Evolutionary conservation across 2,113 vertebrate species (phyloP).

Genomic region (Elachura formosa): DNA sequence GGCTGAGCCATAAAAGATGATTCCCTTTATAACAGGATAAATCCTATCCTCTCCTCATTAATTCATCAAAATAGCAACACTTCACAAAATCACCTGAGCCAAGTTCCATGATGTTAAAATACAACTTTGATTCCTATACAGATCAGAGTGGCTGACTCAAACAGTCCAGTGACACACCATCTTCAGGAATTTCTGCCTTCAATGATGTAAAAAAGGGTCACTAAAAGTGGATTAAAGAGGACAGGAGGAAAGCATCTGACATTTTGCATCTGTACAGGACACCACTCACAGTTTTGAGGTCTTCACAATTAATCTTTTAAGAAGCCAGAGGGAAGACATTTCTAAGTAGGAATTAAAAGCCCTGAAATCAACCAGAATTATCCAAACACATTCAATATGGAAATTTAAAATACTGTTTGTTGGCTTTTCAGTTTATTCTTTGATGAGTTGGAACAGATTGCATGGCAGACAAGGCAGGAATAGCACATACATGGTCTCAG

Average conservation of each 20-base stretch:
- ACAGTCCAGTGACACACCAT: not conserved
- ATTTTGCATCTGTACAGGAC: not conserved
- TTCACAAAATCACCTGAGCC: not conserved
- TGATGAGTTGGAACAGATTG: not conserved
- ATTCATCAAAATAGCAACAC: not conserved
- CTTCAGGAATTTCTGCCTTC: not conserved
- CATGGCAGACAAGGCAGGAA: not conserved
- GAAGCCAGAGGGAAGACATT: not conserved
- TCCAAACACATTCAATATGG: not conserved
- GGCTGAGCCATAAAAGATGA: not conserved
- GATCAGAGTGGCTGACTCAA: not conserved
- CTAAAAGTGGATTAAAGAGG: not conserved
- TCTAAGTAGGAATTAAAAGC: not conserved
- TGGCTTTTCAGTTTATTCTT: constrained; percentile 20
- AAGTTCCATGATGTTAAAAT: not conserved
- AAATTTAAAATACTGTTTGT: not conserved
- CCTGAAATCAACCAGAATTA: not conserved
- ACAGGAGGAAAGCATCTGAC: not conserved
- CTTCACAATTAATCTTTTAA: not conserved
- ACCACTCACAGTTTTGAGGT: not conserved
- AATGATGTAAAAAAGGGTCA: not conserved
- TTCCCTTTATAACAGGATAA: not conserved
- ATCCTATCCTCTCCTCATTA: not conserved
- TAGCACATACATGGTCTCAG: not conserved
- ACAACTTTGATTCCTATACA: not conserved